Percentiles rank a stretch among this genome's conserved stretches.
Conservation (phyloP, 2,888 invertebrate genomes). For the Abrostola triplasia region DNA sequence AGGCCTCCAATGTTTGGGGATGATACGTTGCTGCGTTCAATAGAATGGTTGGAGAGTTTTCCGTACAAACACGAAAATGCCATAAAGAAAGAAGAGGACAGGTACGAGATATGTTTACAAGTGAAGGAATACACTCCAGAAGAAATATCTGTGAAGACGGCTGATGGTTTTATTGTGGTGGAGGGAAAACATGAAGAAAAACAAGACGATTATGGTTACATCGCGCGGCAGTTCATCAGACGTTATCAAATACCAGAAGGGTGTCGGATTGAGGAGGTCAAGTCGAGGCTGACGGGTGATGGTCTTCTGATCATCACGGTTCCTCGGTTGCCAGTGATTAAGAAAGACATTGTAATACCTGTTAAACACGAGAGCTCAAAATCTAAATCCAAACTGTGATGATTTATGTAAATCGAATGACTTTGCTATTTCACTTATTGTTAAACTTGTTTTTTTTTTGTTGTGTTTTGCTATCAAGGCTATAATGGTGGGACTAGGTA, state of each 20-base stretch:
- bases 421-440: conserved; percentile 8
- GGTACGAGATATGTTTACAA: conserved; percentile 71
- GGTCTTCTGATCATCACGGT: conserved; percentile 70
- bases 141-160: conserved; percentile 69
- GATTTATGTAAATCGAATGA: background rate
- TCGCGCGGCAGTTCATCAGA: conserved; percentile 73
- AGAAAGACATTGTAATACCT: conserved; percentile 73
- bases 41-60: conserved; percentile 79
- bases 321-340: conserved; percentile 60
- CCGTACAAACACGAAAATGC: conserved; percentile 74
- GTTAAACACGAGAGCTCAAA: conserved; percentile 65
- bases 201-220: conserved; percentile 72
- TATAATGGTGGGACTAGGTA: conserved; percentile 17
- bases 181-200: conserved; percentile 78
- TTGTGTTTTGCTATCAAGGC: conserved; percentile 12
- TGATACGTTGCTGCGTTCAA: conserved; percentile 73
- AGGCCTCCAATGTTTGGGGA: conserved; percentile 71
- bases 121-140: conserved; percentile 73
- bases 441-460: conserved; percentile 11
- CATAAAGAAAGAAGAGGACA: conserved; percentile 64
- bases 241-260: conserved; percentile 71
- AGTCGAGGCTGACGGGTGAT: conserved; percentile 70
- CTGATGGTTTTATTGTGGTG: conserved; percentile 69
- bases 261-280: conserved; percentile 66
- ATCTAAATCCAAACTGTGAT: conserved; percentile 70